These are phyloP conservation scores for Gallinago stenura DNA, from an alignment of 2,797 vertebrate genomes.

Conservation along the genomic window DNA sequence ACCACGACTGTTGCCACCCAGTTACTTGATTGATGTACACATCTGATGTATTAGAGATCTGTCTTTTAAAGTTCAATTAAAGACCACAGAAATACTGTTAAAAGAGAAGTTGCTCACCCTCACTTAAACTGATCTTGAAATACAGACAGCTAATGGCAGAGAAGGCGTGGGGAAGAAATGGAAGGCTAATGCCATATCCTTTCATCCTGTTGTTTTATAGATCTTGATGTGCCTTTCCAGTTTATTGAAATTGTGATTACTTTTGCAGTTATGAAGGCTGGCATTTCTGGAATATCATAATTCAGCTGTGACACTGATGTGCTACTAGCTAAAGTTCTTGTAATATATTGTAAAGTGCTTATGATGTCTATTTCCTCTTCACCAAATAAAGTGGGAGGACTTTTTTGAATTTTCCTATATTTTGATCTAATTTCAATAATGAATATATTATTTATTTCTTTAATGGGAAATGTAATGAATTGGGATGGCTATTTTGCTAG, in stretches of 20 bases:
- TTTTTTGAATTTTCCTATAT: slow-evolving; percentile 43
- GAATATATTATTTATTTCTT: slow-evolving; percentile 21
- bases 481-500: slow-evolving; percentile 9
- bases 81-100: background rate
- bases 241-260: slow-evolving; percentile 23
- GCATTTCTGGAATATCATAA: slow-evolving; percentile 1
- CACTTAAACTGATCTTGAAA: background rate
- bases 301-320: slow-evolving; percentile 20
- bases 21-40: background rate
- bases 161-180: background rate
- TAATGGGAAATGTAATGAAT: slow-evolving; percentile 22
- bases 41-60: background rate
- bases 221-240: slow-evolving; percentile 27
- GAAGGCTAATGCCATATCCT: background rate
- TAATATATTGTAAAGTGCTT: background rate
- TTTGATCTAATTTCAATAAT: slow-evolving; percentile 35
- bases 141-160: background rate
- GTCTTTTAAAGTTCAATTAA: background rate
- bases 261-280: background rate
- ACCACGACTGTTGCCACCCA: fast-evolving
- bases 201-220: background rate
- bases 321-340: slow-evolving; percentile 16
- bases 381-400: background rate
- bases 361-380: background rate
- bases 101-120: background rate